Percentiles rank a stretch among this genome's conserved stretches.
Conservation (phyloP, 2,888 invertebrate genomes). For the Synergus laeviventris region DNA sequence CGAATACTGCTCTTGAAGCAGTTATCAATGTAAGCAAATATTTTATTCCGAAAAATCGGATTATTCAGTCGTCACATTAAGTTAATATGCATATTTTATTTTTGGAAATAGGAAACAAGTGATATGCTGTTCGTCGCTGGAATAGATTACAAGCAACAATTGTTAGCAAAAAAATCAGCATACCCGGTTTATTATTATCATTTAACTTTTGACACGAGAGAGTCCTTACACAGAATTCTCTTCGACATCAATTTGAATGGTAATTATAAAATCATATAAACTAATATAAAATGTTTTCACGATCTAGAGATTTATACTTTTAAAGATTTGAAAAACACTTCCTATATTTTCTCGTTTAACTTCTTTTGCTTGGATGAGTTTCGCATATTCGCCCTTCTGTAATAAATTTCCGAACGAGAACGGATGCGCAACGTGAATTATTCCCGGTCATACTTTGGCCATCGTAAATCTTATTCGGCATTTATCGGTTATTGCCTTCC, state of each 20-base stretch:
- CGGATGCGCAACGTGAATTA: conserved; percentile 3
- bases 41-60: no score
- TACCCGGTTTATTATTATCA: conserved; percentile 55
- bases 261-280: background rate
- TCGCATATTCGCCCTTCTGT: background rate
- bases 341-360: background rate
- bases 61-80: no score
- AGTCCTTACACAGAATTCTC: conserved; percentile 42
- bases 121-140: conserved; percentile 49
- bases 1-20: background rate
- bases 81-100: background rate
- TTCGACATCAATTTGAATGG: conserved; percentile 39
- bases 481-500: conserved; percentile 29
- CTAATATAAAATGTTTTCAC: no score
- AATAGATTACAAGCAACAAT: conserved; percentile 53
- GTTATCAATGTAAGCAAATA: background rate
- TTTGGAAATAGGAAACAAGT: conserved; percentile 39
- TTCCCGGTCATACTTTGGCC: conserved; percentile 15
- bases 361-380: background rate
- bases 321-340: background rate
- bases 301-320: background rate
- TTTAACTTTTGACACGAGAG: conserved; percentile 51
- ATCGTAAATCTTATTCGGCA: conserved; percentile 30
- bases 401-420: background rate
- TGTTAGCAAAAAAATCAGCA: conserved; percentile 44